These are phyloP conservation scores for Sialia sialis DNA, from an alignment of 2,113 vertebrate species.

Conservation along the genomic window DNA sequence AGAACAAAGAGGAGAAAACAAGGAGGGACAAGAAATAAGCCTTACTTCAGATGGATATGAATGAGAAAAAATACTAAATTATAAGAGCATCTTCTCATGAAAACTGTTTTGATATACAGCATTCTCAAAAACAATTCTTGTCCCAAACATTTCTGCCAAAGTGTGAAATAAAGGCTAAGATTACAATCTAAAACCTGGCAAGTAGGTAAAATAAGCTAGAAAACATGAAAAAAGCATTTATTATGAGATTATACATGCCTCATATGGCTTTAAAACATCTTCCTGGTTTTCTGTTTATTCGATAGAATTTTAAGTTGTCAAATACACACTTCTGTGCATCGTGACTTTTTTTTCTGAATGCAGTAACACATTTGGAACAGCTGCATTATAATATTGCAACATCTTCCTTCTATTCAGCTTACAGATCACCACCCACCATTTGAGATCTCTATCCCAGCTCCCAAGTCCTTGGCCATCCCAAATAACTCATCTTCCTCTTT, in stretches of 20 bases:
- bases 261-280: neutral
- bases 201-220: neutral
- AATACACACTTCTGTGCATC: neutral
- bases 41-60: neutral
- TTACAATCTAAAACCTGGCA: neutral
- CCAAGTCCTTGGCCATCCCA: neutral
- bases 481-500: neutral
- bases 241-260: neutral
- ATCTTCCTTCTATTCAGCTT: neutral
- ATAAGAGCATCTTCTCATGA: neutral
- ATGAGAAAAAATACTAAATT: neutral
- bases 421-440: neutral
- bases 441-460: neutral
- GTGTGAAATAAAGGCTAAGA: neutral
- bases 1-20: neutral
- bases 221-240: neutral
- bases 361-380: neutral
- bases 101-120: neutral
- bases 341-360: neutral
- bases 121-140: neutral
- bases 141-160: neutral
- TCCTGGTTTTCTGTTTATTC: neutral
- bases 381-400: neutral
- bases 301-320: neutral
- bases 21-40: neutral